Evolutionary conservation across 2,888 invertebrate species (phyloP).

Genomic region (Mylabris sibirica): DNA sequence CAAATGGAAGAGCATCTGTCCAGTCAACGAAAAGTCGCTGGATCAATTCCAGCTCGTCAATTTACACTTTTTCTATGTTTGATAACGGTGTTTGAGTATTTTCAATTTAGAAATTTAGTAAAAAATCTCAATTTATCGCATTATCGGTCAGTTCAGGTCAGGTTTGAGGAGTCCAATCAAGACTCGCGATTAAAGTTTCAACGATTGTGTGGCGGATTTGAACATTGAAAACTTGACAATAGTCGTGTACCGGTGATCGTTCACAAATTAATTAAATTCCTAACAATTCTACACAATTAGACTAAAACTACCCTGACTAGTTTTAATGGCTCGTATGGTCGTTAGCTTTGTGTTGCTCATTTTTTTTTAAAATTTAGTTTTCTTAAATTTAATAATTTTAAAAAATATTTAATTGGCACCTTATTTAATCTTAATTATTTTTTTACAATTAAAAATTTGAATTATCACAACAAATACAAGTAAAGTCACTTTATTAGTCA

Average conservation of each 20-base stretch:
- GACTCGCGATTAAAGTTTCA: too few species aligned
- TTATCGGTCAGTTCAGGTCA: too few species aligned
- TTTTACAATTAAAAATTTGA: not conserved
- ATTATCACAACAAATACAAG: slow-evolving; percentile 4
- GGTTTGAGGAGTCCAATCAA: too few species aligned
- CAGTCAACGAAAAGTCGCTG: too few species aligned
- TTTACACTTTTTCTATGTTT: too few species aligned
- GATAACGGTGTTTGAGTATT: too few species aligned
- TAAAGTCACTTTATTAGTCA: not conserved
- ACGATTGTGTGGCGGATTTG: too few species aligned
- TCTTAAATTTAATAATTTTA: not conserved
- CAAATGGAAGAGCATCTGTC: too few species aligned
- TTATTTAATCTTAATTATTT: not conserved
- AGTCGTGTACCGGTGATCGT: not conserved
- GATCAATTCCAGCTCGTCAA: too few species aligned
- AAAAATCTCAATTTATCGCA: too few species aligned
- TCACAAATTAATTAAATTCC: not conserved
- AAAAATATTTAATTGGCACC: slow-evolving; percentile 2
- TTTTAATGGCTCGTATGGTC: slow-evolving; percentile 5
- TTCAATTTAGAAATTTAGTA: too few species aligned
- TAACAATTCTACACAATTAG: not conserved
- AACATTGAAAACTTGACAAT: too few species aligned
- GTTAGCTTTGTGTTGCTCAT: not conserved
- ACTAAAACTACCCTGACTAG: slow-evolving; percentile 4
- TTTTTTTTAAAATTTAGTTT: not conserved